phyloP scores from a whole-genome alignment of 2,888 invertebrate genomes.

The Torymus auratus region DNA sequence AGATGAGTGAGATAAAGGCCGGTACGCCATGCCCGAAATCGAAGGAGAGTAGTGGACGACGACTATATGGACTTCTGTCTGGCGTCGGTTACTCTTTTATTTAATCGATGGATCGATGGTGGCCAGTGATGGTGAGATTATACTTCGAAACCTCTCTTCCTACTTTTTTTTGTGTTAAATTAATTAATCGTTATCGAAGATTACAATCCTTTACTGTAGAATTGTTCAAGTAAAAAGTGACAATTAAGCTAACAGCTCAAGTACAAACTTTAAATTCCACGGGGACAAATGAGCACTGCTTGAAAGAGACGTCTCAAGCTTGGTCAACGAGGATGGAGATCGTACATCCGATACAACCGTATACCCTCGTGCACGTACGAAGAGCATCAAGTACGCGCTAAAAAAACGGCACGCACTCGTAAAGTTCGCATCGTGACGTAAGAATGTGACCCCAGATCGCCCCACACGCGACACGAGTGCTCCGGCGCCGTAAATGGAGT shows the following conservation, averaged over 20 bases:
- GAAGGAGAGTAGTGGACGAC: conserved; percentile 16
- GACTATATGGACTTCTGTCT: conserved; percentile 10
- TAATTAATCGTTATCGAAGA: no score
- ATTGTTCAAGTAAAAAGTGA: no score
- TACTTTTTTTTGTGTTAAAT: no score
- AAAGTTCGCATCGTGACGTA: conserved; percentile 42
- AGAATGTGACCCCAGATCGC: conserved; percentile 37
- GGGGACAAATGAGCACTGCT: conserved; percentile 18
- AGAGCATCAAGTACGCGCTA: background rate
- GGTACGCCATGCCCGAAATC: conserved; percentile 27
- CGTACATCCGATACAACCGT: background rate
- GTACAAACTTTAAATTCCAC: conserved; percentile 22
- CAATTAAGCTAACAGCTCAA: background rate
- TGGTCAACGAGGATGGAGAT: background rate
- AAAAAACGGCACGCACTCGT: background rate
- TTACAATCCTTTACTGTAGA: no score
- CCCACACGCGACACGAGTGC: conserved; percentile 17
- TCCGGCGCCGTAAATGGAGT: conserved; percentile 46
- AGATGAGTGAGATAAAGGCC: conserved; percentile 51
- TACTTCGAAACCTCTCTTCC: no score
- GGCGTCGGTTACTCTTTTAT: background rate
- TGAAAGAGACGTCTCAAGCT: conserved; percentile 30
- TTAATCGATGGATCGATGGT: conserved; percentile 27
- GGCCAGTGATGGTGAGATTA: background rate
- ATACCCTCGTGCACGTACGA: background rate